Base-by-base conservation (phyloP, 2,888 invertebrate species). In the Graphium colonna region DNA sequence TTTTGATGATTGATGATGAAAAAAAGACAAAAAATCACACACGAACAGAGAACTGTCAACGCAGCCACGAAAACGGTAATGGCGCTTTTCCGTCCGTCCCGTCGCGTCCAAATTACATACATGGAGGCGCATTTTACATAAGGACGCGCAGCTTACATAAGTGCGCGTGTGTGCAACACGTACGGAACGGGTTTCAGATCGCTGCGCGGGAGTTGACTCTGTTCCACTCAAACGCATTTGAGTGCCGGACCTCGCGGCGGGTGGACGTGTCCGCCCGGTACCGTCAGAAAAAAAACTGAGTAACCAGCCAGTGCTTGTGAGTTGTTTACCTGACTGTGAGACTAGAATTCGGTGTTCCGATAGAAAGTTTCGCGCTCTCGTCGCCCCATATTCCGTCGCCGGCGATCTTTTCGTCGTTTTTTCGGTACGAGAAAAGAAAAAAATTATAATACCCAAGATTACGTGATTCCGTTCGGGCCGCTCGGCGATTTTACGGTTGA, bases 181-280 rank as follows among this genome's bases (percentile, higher is more conserved):
- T 41, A 38, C 59, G 61, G 60, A 58, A 58, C 71, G 67, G 67
- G 75, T 74, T 68, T 71, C 73, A 72, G 71, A 58, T 58, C 65
- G 69, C 64, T 81, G 86, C 86, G 86, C 85, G 64, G 72, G 84
- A 79, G 81, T 75, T 60, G 72, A 61, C 53, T 65, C 61, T 76
- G 89, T 89, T 90, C 89, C 90, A 90, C 82, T 86, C 79, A 82
- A 77, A 58, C 89, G 89, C 90, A 89, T 90, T 90, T 87, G 81
- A 75, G 72, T 76, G 59, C 63, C 61, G 69, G 67, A 69, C 68
- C 66, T 59, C 72, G 71, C 44, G 62, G 69, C 62, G 73, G 56
- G 59, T 77, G 74, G 73, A 75, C 79, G 83, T 65, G 56, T 49
- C 59, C 60, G 62, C 70, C 68, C 71, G 28, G 38, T 41, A 17